These are phyloP conservation scores for Dryadula phaetusa DNA, from an alignment of 2,888 invertebrate genomes.

Conservation along the genomic window DNA sequence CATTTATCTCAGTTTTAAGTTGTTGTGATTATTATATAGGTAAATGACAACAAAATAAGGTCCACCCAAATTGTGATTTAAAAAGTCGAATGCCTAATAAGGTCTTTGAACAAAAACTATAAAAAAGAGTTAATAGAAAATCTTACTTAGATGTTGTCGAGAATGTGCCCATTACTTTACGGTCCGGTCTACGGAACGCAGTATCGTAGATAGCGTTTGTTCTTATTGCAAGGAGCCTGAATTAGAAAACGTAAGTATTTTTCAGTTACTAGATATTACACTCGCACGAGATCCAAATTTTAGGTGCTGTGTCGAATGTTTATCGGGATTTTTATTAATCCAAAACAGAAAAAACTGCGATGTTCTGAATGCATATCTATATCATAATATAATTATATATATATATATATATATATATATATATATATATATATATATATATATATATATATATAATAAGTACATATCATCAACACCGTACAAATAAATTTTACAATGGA, in stretches of 20 bases:
- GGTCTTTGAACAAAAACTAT: too few species aligned
- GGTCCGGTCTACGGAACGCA: constrained; percentile 93
- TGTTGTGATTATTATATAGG: too few species aligned
- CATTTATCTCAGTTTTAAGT: too few species aligned
- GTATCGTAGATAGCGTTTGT: constrained; percentile 95
- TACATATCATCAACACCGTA: not conserved
- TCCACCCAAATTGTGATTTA: too few species aligned
- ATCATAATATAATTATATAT: too few species aligned
- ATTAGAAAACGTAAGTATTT: constrained; percentile 80
- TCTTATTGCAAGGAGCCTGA: constrained; percentile 96
- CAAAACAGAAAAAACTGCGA: constrained; percentile 92
- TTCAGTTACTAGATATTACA: constrained; percentile 91
- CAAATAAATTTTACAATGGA: constrained; percentile 87
- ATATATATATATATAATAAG: too few species aligned
- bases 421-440: too few species aligned
- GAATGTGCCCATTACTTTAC: constrained; percentile 97
- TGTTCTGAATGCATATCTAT: constrained; percentile 96
- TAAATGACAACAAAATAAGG: too few species aligned
- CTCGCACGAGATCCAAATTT: constrained; percentile 97
- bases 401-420: too few species aligned
- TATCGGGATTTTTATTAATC: constrained; percentile 96
- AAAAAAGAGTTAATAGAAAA: too few species aligned
- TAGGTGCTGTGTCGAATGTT: constrained; percentile 98
- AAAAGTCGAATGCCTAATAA: too few species aligned
- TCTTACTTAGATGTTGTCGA: constrained; percentile 94